phyloP scores from a whole-genome alignment of 2,797 vertebrate genomes.

The Urocyon cinereoargenteus region DNA sequence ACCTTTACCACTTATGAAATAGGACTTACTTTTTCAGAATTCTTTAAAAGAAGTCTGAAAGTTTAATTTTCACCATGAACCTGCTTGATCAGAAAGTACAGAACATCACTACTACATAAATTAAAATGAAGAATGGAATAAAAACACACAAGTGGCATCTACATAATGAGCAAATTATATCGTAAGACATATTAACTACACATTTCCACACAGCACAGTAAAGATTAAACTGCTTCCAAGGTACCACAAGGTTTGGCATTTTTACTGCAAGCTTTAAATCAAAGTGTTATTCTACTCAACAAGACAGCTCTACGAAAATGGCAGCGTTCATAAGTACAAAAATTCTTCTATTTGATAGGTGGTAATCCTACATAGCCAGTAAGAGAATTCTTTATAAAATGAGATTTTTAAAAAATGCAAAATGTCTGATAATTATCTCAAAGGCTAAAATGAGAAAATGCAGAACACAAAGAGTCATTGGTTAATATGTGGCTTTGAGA shows the following conservation, averaged over 20 bases:
- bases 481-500: constrained; percentile 59
- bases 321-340: constrained; percentile 66
- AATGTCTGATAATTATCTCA: constrained; percentile 62
- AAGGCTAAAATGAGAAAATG: constrained; percentile 60
- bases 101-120: neutral
- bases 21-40: constrained; percentile 13
- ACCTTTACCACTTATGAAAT: constrained; percentile 32
- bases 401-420: constrained; percentile 64
- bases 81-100: neutral
- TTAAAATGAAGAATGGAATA: constrained; percentile 63
- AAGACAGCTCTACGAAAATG: constrained; percentile 58
- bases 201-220: constrained; percentile 25
- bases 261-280: constrained; percentile 49
- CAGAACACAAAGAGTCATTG: constrained; percentile 54
- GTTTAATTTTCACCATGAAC: constrained; percentile 52
- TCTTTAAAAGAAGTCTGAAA: constrained; percentile 44
- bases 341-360: constrained; percentile 27
- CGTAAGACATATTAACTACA: constrained; percentile 48
- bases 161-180: constrained; percentile 12
- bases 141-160: constrained; percentile 34
- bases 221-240: constrained; percentile 32
- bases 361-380: constrained; percentile 53
- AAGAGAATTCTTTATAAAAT: constrained; percentile 67
- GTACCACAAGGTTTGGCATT: constrained; percentile 2
- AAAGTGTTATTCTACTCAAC: constrained; percentile 40